Evolutionary conservation across 2,113 vertebrate genomes (phyloP), one percentile per base, ranked within the genome.

Genomic region (Hipposideros armiger): DNA sequence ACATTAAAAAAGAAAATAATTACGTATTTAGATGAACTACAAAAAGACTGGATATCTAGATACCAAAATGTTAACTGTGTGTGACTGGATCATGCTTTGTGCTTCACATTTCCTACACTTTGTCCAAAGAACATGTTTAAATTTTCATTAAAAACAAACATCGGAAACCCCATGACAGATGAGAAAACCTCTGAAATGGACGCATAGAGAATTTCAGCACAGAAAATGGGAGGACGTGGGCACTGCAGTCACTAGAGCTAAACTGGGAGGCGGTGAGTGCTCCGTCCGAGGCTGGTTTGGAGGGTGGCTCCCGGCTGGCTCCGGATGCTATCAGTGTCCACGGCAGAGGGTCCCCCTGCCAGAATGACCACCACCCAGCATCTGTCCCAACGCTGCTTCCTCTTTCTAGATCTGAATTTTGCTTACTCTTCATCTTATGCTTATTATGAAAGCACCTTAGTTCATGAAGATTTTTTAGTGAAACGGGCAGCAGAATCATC

Each of bases 1-100:
- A 47, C 30, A 85, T 80, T 87, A 19, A 60, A 74, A 85, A 80
- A n/a, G 13, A 96, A 77, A 62, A 90, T 30, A 82, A 92, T 62
- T 74, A 64, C 3, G 28, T 42, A 32, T 73, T 22, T 86, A 14
- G 45, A 56, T 36, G 4, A 60, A 83, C 9, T 11, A 15, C 77
- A 77, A 54, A 56, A 76, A 70, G 58, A 30, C 0, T 60, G 26
- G 30, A 32, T 56, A 32, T 58, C 32, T 77, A n/a, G 8, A 69
- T 19, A 20, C 5, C 50, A 56, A 76, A 87, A 83, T 28, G 58
- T 77, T 54, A 67, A 86, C 13, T 60, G 0, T 47, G 64, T 20
- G 64, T 20, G 47, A 81, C 4, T 7, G 0, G 36, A 85, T 62
- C 45, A 72, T 17, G 42, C 42, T 84, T 62, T 74, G 7, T 78